A percentile compares a stretch with the other conserved stretches of the same genome.
phyloP scores from a whole-genome alignment of 2,113 vertebrate genomes.

The Rhegmatorhina hoffmannsi region DNA sequence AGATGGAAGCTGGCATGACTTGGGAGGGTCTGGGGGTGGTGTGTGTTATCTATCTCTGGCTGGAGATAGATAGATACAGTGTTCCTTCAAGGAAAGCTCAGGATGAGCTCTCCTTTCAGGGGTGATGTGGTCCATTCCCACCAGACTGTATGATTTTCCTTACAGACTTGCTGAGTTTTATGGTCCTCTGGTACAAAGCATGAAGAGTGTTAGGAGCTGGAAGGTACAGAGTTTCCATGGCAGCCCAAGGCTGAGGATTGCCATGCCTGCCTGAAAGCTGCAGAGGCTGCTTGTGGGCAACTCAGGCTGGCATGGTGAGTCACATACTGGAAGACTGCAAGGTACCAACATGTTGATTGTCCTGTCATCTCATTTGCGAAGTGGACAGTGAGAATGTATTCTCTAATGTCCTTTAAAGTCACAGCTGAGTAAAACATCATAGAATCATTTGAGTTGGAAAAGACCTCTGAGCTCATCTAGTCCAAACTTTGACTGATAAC shows the following conservation, averaged over 20 bases:
- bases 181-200: not conserved
- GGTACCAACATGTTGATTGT: not conserved
- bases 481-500: too few species aligned
- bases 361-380: not conserved
- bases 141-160: not conserved
- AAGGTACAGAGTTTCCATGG: not conserved
- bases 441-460: not conserved
- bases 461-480: not conserved
- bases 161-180: not conserved
- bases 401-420: not conserved
- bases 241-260: not conserved
- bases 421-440: not conserved
- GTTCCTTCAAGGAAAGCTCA: not conserved
- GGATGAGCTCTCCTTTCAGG: not conserved
- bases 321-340: not conserved
- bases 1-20: not conserved
- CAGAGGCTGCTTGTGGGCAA: not conserved
- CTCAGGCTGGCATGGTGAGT: not conserved
- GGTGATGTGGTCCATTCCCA: not conserved
- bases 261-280: not conserved
- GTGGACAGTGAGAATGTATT: not conserved
- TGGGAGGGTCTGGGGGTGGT: too few species aligned
- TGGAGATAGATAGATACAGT: too few species aligned
- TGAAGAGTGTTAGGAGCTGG: not conserved
- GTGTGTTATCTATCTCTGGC: fast-evolving